A percentile compares a stretch with the other conserved stretches of the same genome.
Conservation (phyloP, 2,888 invertebrate genomes). For the Sussaba pulchella region DNA sequence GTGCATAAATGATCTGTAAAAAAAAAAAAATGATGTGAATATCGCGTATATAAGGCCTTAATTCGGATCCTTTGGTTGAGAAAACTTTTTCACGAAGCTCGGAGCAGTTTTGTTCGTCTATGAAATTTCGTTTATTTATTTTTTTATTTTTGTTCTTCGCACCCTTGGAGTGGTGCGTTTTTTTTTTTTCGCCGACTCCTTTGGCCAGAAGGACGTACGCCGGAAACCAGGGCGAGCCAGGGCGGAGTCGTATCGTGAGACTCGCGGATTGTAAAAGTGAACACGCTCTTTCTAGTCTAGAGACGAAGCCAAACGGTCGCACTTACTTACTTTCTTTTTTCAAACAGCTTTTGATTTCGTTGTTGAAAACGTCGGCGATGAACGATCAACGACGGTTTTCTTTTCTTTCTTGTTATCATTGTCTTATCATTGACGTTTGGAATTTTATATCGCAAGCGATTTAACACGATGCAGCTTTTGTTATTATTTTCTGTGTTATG, state of each 20-base stretch:
- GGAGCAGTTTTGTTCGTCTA: too few species aligned
- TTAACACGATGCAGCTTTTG: neutral
- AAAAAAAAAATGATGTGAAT: too few species aligned
- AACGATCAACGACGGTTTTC: conserved; percentile 41
- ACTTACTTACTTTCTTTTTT: conserved; percentile 58
- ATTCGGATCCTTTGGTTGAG: too few species aligned
- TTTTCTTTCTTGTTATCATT: too few species aligned
- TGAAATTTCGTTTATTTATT: too few species aligned
- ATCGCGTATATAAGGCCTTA: too few species aligned
- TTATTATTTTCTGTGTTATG: neutral
- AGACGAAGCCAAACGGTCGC: conserved; percentile 77
- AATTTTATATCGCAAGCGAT: neutral
- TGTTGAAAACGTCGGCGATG: conserved; percentile 24
- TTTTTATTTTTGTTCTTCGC: too few species aligned
- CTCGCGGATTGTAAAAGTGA: conserved; percentile 49
- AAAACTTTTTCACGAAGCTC: too few species aligned
- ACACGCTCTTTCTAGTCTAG: conserved; percentile 81
- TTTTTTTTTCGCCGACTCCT: neutral
- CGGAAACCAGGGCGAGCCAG: neutral
- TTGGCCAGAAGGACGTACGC: conserved; percentile 7
- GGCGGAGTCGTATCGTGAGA: neutral
- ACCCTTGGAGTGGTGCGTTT: neutral
- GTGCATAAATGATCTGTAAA: too few species aligned
- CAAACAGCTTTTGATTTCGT: too few species aligned
- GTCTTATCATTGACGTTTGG: conserved; percentile 20